Base-by-base conservation (phyloP, 53 echinoderm and acorn worm genomes). In the Temnopleurus reevesii region DNA sequence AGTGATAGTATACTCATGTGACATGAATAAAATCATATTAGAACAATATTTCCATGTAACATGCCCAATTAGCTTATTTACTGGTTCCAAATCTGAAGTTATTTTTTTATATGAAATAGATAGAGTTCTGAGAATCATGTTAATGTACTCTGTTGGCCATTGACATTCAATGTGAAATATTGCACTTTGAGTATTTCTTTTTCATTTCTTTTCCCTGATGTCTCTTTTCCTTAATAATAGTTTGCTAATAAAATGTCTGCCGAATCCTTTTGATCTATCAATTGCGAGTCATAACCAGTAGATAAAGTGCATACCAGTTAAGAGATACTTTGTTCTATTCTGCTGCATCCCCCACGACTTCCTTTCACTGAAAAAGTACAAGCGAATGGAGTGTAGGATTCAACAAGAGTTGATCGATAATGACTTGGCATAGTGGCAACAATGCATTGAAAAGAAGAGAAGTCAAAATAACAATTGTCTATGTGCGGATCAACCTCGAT, bases 391-490 rank as follows among this genome's bases (percentile, higher is more conserved):
- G 79, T 79, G 49, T 49, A 71, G 71, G 43, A 71, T 49, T 29
- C 46, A 79, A 28, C 79, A 56, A 30, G 51, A 2, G 41, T 15
- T 6, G 31, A 83, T 83, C 83, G 35, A 83, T 83, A 55, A 23
- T 83, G 83, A 83, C 83, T 83, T 79, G 46, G n/a, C 83, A 54
- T 33, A 55, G 35, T 28, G 2, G 36, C 28, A 27, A 82, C 82
- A 82, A 82, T 53, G 55, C 54, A 55, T 19, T 54, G n/a, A 53
- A 83, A 80, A 55, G 83, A 36, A 36, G 54, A 54, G 56, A 55
- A 83, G 83, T 31, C 83, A 83, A 83, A 83, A 83, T 83, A 83
- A 55, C 54, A 53, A 83, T 83, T 55, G 83, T 54, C 82, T 4
- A 31, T 21, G 54, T 27, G 26, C 56, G 33, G 56, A 55, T 54